Evolutionary conservation across 2,888 invertebrate species (phyloP).

Genomic region (Synanthedon tipuliformis): DNA sequence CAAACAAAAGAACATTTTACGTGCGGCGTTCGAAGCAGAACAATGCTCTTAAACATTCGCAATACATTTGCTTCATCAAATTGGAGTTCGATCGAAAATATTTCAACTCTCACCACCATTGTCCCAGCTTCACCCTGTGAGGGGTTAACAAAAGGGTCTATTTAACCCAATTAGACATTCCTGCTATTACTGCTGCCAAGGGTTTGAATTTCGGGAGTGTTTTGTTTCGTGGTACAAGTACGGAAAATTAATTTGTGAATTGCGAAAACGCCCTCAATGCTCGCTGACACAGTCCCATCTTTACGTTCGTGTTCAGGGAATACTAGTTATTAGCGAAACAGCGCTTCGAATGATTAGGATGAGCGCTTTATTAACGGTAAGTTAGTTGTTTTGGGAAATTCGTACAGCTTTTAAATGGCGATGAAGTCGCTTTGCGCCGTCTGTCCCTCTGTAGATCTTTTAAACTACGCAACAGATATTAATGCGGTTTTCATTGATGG

Average conservation of each 20-base stretch:
- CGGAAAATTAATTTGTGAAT: conserved; percentile 9
- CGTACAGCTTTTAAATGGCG: too few species aligned
- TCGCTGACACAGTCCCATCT: too few species aligned
- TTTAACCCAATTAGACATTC: conserved; percentile 23
- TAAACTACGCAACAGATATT: too few species aligned
- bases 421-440: too few species aligned
- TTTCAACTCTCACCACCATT: conserved; percentile 11
- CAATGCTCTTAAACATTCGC: background rate
- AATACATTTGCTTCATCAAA: background rate
- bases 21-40: background rate
- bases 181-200: conserved; percentile 11
- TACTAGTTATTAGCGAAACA: too few species aligned
- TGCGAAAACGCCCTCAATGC: background rate
- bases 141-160: conserved; percentile 15
- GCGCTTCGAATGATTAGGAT: too few species aligned
- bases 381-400: too few species aligned
- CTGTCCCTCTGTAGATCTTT: too few species aligned
- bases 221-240: conserved; percentile 8
- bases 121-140: conserved; percentile 13
- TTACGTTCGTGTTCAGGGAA: too few species aligned
- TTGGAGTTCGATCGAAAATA: conserved; percentile 12
- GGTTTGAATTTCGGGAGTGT: conserved; percentile 9
- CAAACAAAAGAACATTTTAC: background rate
- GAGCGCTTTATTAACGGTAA: too few species aligned
- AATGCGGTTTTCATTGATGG: too few species aligned